phyloP scores from a whole-genome alignment of 2,888 invertebrate species.

The Cephus pulcher region DNA sequence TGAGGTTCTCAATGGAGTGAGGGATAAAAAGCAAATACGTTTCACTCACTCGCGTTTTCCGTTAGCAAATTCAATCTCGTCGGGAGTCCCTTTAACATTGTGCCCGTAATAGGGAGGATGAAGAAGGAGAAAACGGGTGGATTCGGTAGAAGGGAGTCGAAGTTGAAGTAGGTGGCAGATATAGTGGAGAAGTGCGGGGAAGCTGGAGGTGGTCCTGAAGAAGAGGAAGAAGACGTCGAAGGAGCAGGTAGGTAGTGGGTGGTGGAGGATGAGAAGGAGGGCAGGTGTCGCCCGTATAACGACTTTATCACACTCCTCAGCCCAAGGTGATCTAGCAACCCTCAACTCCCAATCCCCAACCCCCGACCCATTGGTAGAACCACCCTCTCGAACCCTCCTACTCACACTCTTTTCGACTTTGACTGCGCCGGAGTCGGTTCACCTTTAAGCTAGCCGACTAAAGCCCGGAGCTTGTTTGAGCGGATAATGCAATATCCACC shows the following conservation, averaged over 20 bases:
- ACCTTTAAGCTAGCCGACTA: constrained; percentile 52
- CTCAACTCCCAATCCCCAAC: constrained; percentile 21
- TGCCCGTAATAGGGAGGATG: constrained; percentile 63
- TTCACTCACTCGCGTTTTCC: constrained; percentile 64
- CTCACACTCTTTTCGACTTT: constrained; percentile 56
- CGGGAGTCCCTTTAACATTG: constrained; percentile 64
- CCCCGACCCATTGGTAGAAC: constrained; percentile 25
- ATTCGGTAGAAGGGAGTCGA: constrained; percentile 21
- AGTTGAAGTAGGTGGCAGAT: constrained; percentile 20
- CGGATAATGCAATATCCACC: constrained; percentile 56
- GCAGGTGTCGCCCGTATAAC: constrained; percentile 62
- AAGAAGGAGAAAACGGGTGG: constrained; percentile 53
- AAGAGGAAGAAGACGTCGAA: background rate
- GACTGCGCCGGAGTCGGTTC: constrained; percentile 49
- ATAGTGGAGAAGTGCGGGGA: constrained; percentile 11
- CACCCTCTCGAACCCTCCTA: constrained; percentile 37
- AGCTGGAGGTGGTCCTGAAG: constrained; percentile 12
- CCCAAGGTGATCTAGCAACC: constrained; percentile 10
- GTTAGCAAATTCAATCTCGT: constrained; percentile 66
- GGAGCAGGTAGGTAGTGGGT: constrained; percentile 23
- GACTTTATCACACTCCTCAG: constrained; percentile 58
- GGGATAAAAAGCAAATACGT: constrained; percentile 65
- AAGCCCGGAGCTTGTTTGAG: constrained; percentile 50
- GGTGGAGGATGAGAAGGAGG: constrained; percentile 32
- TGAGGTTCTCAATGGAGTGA: constrained; percentile 57